Conservation (phyloP, 2,888 invertebrate species). For the Eulithis testata region DNA sequence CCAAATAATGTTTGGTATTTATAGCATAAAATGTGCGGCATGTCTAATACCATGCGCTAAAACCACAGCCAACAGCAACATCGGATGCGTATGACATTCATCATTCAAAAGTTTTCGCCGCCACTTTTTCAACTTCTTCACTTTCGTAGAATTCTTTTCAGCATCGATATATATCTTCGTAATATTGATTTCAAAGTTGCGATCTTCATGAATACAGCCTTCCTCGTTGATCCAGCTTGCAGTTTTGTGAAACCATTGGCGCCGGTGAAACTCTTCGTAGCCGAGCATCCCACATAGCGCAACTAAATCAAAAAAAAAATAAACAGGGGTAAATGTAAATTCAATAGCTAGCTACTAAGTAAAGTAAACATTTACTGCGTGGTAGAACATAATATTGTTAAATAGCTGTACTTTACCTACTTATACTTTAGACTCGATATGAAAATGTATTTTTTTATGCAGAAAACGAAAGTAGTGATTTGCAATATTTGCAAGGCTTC, state of each 20-base stretch:
- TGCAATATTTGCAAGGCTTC: conserved; percentile 6
- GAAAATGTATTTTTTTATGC: conserved; percentile 3
- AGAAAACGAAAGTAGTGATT: conserved; percentile 3
- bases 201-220: conserved; percentile 50
- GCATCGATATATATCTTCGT: conserved; percentile 12
- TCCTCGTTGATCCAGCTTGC: conserved; percentile 50
- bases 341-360: background rate
- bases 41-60: conserved; percentile 13
- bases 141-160: conserved; percentile 8
- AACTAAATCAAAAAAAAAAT: conserved; percentile 34
- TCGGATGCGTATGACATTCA: conserved; percentile 12
- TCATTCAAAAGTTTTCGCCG: background rate
- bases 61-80: conserved; percentile 5
- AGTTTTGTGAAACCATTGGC: conserved; percentile 43
- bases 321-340: background rate
- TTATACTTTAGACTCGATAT: no score
- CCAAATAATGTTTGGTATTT: background rate
- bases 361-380: no score
- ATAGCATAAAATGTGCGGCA: conserved; percentile 9
- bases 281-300: conserved; percentile 46
- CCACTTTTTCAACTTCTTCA: conserved; percentile 5
- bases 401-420: no score
- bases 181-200: conserved; percentile 40
- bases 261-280: conserved; percentile 47
- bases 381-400: no score